A percentile compares a stretch with the other conserved stretches of the same genome.
Conservation (phyloP, 2,113 vertebrate genomes). For the Paralichthys olivaceus region DNA sequence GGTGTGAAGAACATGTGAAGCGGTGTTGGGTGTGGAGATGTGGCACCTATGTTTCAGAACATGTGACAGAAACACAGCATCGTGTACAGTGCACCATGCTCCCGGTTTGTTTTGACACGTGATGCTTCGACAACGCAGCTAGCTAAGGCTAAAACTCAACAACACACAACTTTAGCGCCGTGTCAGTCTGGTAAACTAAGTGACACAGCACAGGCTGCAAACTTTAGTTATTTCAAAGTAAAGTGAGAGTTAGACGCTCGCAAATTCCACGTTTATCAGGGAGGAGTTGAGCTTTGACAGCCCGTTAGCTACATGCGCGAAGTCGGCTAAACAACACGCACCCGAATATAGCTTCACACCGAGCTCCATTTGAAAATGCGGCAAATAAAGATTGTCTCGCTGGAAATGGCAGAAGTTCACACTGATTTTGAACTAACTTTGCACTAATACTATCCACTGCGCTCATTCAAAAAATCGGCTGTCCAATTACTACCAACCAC, state of each 20-base stretch:
- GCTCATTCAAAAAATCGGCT: neutral
- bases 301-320: neutral
- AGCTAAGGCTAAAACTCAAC: neutral
- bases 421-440: fast-evolving
- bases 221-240: neutral
- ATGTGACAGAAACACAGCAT: neutral
- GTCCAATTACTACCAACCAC: neutral
- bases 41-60: neutral
- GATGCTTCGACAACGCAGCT: conserved; percentile 22
- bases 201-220: neutral
- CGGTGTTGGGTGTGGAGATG: neutral
- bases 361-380: conserved; percentile 21
- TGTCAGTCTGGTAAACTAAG: neutral
- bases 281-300: neutral
- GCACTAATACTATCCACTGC: fast-evolving
- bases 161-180: neutral
- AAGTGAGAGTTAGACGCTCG: neutral
- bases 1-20: neutral
- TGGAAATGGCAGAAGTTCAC: neutral
- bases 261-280: too few relatives aligned
- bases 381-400: neutral
- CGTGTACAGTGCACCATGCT: neutral
- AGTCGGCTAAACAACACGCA: conserved; percentile 21
- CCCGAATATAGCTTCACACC: neutral
- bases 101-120: conserved; percentile 78